phyloP scores from a whole-genome alignment of 1,140 invertebrate genomes.

The Cyphomyrmex costatus region DNA sequence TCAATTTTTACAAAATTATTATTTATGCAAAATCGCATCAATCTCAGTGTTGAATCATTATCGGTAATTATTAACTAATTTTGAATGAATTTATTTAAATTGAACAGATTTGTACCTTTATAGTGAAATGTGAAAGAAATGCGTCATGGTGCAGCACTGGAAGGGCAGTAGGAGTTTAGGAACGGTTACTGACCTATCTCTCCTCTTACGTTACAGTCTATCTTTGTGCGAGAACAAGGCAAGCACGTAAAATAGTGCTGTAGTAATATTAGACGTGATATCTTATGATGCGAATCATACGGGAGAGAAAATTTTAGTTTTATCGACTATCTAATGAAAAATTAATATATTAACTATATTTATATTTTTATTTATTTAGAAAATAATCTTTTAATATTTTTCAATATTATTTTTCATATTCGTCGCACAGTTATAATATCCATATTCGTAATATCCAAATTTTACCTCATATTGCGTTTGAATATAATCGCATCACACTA shows the following conservation, averaged over 20 bases:
- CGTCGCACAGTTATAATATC: background rate
- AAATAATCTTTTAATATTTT: slow-evolving; percentile 2
- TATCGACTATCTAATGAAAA: background rate
- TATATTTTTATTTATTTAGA: too few species aligned
- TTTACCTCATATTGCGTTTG: slow-evolving; percentile 17
- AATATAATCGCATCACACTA: background rate
- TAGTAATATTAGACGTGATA: background rate
- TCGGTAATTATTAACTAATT: background rate
- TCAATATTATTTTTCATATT: background rate
- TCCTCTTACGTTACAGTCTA: slow-evolving; percentile 37
- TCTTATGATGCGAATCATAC: slow-evolving; percentile 3
- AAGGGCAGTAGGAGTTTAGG: slow-evolving; percentile 26
- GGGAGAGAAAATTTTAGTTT: background rate
- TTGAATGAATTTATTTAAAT: slow-evolving; percentile 6
- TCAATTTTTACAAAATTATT: background rate
- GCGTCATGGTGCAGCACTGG: background rate
- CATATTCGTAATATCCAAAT: background rate
- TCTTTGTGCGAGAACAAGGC: slow-evolving; percentile 28
- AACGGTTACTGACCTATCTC: slow-evolving; percentile 66
- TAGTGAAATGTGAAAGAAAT: background rate
- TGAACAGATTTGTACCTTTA: background rate
- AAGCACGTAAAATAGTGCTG: slow-evolving; percentile 35
- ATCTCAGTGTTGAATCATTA: background rate
- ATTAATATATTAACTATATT: slow-evolving; percentile 2
- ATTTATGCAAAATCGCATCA: background rate